phyloP scores from a whole-genome alignment of 1,140 invertebrate genomes.

The Pachypeltis micranthus region DNA sequence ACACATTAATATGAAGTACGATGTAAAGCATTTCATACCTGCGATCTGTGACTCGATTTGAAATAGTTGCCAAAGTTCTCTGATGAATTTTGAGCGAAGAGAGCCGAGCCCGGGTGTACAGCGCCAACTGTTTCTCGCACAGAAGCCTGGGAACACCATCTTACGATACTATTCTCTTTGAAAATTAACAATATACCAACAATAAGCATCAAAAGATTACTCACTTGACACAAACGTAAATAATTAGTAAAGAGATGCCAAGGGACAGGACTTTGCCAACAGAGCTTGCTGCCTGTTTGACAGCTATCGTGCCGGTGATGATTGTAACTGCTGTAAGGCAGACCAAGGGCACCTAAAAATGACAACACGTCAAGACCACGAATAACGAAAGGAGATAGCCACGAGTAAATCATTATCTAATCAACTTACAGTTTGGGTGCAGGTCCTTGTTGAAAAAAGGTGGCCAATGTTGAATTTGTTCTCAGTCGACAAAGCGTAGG shows the following conservation, averaged over 20 bases:
- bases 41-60: background rate
- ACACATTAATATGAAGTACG: too few species aligned
- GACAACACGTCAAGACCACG: too few species aligned
- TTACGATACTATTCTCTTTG: too few species aligned
- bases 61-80: background rate
- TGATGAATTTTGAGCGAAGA: background rate
- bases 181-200: too few species aligned
- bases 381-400: too few species aligned
- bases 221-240: slow-evolving; percentile 17
- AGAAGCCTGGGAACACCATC: background rate
- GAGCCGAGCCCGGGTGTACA: background rate
- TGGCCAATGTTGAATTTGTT: background rate
- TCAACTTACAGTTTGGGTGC: background rate
- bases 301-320: background rate
- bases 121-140: background rate
- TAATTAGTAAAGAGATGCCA: background rate
- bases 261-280: background rate
- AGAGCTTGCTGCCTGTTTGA: background rate
- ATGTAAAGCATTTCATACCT: too few species aligned
- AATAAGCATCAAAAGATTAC: too few species aligned
- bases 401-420: too few species aligned
- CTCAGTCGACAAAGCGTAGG: background rate
- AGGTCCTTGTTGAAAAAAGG: background rate
- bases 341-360: background rate
- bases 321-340: background rate